A percentile compares a stretch with the other conserved stretches of the same genome.
Evolutionary conservation across 2,888 invertebrate genomes (phyloP).

Genomic region (Amphipoea lucens): DNA sequence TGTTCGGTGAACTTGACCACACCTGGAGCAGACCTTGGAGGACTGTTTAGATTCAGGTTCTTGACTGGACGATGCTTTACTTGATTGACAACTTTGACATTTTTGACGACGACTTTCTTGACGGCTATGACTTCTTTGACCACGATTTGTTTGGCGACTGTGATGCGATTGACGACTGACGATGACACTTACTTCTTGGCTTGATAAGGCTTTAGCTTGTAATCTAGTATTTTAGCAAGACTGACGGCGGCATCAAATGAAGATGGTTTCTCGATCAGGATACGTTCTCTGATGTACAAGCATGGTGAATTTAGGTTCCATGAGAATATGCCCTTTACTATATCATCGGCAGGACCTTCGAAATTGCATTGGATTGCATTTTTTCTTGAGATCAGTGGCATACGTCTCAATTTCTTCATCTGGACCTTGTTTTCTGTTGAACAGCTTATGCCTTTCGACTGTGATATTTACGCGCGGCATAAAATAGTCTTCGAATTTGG

Average conservation of each 20-base stretch:
- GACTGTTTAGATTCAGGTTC: neutral
- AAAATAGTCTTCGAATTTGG: neutral
- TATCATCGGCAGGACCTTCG: neutral
- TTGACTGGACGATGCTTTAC: neutral
- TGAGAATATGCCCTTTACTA: neutral
- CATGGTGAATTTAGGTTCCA: neutral
- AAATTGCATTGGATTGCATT: neutral
- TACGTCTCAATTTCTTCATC: neutral
- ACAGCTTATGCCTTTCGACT: neutral
- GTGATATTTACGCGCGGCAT: neutral
- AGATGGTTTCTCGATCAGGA: neutral
- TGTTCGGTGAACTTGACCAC: neutral
- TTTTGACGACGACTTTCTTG: too few species aligned
- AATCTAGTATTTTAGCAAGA: neutral
- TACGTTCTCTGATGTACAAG: constrained; percentile 1
- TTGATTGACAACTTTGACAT: too few species aligned
- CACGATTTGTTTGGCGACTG: neutral
- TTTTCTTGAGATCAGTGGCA: neutral
- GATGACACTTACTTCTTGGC: neutral
- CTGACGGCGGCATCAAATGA: constrained; percentile 3
- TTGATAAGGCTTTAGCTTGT: neutral
- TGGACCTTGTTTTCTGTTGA: constrained; percentile 4
- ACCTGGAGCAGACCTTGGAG: neutral
- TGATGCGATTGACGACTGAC: neutral
- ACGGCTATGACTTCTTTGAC: too few species aligned